phyloP scores from a whole-genome alignment of 2,797 vertebrate genomes.

The Mus spretus region DNA sequence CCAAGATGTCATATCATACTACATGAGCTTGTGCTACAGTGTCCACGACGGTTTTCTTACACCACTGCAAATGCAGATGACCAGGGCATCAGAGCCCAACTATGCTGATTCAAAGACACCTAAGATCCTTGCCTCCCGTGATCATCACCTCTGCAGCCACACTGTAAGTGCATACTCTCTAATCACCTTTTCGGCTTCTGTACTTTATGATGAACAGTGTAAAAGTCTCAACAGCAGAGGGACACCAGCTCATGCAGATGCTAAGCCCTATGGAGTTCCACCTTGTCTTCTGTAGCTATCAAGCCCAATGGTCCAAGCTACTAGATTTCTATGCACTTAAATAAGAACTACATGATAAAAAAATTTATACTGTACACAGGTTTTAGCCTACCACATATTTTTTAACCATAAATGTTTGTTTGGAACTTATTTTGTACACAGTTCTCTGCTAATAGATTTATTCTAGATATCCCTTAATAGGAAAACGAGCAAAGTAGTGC shows the following conservation, averaged over 20 bases:
- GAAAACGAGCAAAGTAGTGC: background rate
- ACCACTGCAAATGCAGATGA: constrained; percentile 24
- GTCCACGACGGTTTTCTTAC: background rate
- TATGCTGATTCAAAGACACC: background rate
- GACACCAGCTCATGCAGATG: constrained; percentile 80
- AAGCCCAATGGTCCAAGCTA: constrained; percentile 68
- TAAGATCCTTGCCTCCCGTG: background rate
- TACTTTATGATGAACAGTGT: constrained; percentile 69
- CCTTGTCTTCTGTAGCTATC: constrained; percentile 77
- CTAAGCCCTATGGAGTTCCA: constrained; percentile 82
- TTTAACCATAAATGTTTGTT: constrained; percentile 61
- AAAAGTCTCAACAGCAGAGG: constrained; percentile 80
- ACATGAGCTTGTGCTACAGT: background rate
- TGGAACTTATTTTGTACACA: background rate
- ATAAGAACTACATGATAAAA: constrained; percentile 84
- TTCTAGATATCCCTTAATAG: constrained; percentile 29
- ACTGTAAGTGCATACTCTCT: background rate
- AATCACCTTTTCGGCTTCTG: constrained; percentile 71
- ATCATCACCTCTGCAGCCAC: background rate
- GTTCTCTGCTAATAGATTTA: constrained; percentile 47
- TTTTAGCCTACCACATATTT: constrained; percentile 83
- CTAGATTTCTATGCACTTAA: constrained; percentile 86
- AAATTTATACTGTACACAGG: constrained; percentile 73
- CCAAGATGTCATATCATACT: background rate
- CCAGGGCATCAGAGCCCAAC: background rate